Percentiles rank a stretch among this genome's conserved stretches.
Evolutionary conservation across 2,113 vertebrate species (phyloP).

Genomic region (Zapornia atra): DNA sequence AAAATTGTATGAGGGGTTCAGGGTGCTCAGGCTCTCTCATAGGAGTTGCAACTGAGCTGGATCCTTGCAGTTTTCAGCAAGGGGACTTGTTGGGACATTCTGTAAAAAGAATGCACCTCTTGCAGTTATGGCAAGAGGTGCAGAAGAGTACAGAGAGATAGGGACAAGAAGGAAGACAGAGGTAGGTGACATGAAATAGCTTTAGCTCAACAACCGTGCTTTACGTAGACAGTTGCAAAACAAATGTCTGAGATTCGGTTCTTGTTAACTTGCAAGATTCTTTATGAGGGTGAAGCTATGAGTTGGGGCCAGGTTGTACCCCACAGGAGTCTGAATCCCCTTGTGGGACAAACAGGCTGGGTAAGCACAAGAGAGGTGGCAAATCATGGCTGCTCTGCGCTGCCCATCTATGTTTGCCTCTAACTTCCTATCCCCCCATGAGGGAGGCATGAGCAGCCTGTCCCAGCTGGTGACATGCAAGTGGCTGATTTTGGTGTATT

Average conservation of each 20-base stretch:
- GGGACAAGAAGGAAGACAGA: background rate
- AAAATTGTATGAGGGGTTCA: background rate
- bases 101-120: background rate
- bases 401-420: background rate
- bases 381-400: accelerated
- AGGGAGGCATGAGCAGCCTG: background rate
- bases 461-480: background rate
- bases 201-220: background rate
- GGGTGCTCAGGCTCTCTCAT: background rate
- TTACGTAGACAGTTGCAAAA: background rate
- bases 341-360: background rate
- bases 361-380: background rate
- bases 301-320: background rate
- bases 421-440: background rate
- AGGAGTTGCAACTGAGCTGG: background rate
- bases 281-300: background rate
- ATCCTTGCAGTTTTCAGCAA: background rate
- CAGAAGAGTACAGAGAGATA: background rate
- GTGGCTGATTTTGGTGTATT: background rate
- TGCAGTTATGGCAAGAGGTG: background rate
- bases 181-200: background rate
- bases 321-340: background rate
- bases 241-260: background rate
- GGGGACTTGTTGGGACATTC: background rate
- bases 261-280: background rate